phyloP scores from a whole-genome alignment of 2,797 vertebrate species.

The Florisuga fusca region DNA sequence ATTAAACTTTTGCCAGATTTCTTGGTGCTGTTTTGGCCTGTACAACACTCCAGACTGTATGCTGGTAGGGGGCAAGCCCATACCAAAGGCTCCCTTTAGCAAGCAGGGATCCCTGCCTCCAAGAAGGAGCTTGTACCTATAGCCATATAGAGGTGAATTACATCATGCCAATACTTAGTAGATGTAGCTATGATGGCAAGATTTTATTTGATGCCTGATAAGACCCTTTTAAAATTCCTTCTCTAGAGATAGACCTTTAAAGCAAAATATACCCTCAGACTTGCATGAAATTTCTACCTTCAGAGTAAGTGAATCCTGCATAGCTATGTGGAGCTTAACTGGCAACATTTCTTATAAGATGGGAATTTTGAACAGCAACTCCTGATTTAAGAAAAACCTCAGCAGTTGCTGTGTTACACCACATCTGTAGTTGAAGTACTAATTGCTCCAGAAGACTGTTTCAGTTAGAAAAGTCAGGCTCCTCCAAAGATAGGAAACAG shows the following conservation, averaged over 20 bases:
- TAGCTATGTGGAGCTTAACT: neutral
- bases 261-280: neutral
- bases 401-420: neutral
- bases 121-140: fast-evolving
- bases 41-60: fast-evolving
- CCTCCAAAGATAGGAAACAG: neutral
- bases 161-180: neutral
- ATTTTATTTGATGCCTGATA: neutral
- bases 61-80: fast-evolving
- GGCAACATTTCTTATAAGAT: neutral
- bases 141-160: fast-evolving
- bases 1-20: neutral
- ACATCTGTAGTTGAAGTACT: neutral
- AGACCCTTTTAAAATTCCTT: neutral
- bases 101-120: neutral
- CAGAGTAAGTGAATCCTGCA: neutral
- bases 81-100: neutral
- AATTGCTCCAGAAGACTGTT: neutral
- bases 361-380: neutral
- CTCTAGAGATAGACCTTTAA: neutral
- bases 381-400: neutral
- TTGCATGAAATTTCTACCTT: neutral
- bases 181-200: neutral
- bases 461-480: neutral
- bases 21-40: neutral